Evolutionary conservation across 1,140 invertebrate species (phyloP).

Genomic region (Sarcophaga bullata): DNA sequence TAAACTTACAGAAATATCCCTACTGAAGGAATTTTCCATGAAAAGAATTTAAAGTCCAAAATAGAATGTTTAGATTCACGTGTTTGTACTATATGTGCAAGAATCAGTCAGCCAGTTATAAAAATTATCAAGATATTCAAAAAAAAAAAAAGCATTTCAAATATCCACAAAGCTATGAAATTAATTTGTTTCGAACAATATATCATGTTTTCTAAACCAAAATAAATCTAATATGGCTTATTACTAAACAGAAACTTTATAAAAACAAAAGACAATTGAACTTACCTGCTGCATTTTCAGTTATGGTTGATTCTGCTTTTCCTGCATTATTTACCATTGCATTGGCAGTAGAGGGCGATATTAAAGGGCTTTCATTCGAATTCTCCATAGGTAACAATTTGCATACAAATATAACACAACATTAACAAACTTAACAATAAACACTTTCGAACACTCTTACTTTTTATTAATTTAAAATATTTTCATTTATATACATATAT

Average conservation of each 20-base stretch:
- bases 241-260: background rate
- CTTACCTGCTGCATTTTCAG: constrained; percentile 20
- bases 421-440: background rate
- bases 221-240: too few relatives aligned
- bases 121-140: too few relatives aligned
- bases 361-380: constrained; percentile 27
- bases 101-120: too few relatives aligned
- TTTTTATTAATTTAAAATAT: background rate
- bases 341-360: constrained; percentile 7
- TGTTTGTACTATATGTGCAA: too few relatives aligned
- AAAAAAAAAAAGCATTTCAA: too few relatives aligned
- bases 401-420: constrained; percentile 31
- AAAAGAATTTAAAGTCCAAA: too few relatives aligned
- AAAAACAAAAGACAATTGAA: constrained; percentile 5
- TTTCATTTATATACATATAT: background rate
- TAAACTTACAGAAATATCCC: too few relatives aligned
- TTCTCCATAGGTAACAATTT: constrained; percentile 30
- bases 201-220: too few relatives aligned
- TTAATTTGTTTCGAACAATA: too few relatives aligned
- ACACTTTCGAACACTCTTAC: background rate
- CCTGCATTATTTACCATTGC: background rate
- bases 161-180: too few relatives aligned
- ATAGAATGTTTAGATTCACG: too few relatives aligned
- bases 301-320: background rate
- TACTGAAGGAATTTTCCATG: too few relatives aligned